Base-by-base conservation (phyloP, 2,888 invertebrate species). In the Troides oblongomaculatus region DNA sequence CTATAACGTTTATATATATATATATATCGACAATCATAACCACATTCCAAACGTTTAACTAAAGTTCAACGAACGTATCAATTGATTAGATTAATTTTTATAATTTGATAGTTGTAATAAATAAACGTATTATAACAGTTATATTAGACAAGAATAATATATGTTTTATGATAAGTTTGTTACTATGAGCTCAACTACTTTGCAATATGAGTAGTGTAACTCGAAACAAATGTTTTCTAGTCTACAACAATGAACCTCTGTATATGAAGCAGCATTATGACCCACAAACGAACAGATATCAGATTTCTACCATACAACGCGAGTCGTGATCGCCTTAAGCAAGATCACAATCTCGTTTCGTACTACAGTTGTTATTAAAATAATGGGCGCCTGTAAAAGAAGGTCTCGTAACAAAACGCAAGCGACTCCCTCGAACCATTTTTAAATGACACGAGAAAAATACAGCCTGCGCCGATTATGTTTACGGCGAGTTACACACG, bases 261-360 rank as follows among this genome's bases (percentile, higher is more conserved):
- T 72, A 74, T 68, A 72, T 72, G 68, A 50, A 68, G 69, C 70
- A 73, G 71, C 70, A 71, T 72, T 77, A 77, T 88, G 88, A 89
- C 88, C 89, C 78, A 89, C 77, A 86, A 87, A 86, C 80, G 81
- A 79, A 83, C 78, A 84, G 84, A 79, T 83, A 87, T 87, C 87
- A 80, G 85, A 88, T 89, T 85, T 85, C 86, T 81, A 80, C 81
- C 80, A 80, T 78, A 81, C 77, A 78, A 74, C 77, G 72, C 73
- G 76, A 79, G 74, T 82, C 84, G 84, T 84, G 84, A 87, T 81
- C 76, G 77, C 82, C 79, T 73, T 68, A 75, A 78, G 82, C 84
- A 81, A 81, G 83, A 84, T 75, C 74, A 74, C 74, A 77, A 81
- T 79, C 77, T 77, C 78, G 78, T 81, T 80, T 76, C 77, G 74